These are phyloP conservation scores for Linyphia triangularis DNA, from an alignment of 2,888 invertebrate species.

Conservation along the genomic window DNA sequence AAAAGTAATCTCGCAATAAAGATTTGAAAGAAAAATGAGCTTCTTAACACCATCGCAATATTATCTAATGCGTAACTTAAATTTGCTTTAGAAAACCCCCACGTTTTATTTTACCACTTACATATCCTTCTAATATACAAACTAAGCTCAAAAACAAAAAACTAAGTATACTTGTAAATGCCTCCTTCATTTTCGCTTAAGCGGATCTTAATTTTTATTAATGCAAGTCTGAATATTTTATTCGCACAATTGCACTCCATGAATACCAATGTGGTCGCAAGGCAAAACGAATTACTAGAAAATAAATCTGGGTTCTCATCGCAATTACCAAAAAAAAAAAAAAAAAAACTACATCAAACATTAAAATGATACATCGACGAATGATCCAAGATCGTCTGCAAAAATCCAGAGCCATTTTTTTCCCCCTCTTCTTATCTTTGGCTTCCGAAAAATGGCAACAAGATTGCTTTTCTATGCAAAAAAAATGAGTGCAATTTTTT, in stretches of 20 bases:
- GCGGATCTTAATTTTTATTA: background rate
- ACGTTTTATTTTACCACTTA: no score
- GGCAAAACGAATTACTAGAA: background rate
- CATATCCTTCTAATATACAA: no score
- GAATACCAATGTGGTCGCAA: background rate
- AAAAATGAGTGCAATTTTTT: background rate
- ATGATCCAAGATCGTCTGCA: constrained; percentile 31
- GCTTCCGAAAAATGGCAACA: background rate
- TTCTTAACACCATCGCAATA: no score
- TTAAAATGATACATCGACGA: constrained; percentile 37
- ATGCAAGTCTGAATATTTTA: background rate
- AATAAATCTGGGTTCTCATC: background rate
- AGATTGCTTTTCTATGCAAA: constrained; percentile 35
- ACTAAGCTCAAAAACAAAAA: no score
- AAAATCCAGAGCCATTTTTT: background rate
- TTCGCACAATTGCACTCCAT: background rate
- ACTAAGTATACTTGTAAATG: background rate
- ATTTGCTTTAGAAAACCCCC: no score
- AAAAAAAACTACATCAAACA: background rate
- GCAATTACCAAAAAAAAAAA: background rate
- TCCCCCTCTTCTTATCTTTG: background rate
- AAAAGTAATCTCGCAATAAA: no score
- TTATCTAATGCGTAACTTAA: no score
- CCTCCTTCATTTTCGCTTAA: background rate
- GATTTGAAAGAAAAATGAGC: no score